phyloP scores from a whole-genome alignment of 1,140 invertebrate genomes.

The Megalopta genalis region DNA sequence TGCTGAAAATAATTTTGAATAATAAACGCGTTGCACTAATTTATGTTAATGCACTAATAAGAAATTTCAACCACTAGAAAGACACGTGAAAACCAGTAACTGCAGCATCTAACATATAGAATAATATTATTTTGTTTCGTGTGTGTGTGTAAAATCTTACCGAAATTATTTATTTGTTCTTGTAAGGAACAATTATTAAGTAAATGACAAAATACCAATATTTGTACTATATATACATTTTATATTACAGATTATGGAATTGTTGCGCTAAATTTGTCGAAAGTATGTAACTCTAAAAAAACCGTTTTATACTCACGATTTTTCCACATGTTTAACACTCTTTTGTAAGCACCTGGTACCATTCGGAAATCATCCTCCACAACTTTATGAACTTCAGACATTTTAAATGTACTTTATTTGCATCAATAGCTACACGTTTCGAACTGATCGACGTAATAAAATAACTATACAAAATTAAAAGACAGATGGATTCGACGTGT shows the following conservation, averaged over 20 bases:
- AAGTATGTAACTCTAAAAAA: not conserved
- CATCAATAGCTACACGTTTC: not conserved
- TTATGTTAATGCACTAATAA: too few relatives aligned
- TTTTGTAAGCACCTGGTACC: slow-evolving; percentile 57
- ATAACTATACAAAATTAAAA: not conserved
- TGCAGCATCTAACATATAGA: too few relatives aligned
- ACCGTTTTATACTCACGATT: slow-evolving; percentile 61
- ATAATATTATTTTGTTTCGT: not conserved
- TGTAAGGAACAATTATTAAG: too few relatives aligned
- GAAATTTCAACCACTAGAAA: too few relatives aligned
- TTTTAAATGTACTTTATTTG: slow-evolving; percentile 10
- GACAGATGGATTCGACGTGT: slow-evolving; percentile 16
- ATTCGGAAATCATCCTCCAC: slow-evolving; percentile 38
- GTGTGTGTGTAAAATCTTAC: too few relatives aligned
- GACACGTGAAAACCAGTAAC: too few relatives aligned
- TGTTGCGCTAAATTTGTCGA: not conserved
- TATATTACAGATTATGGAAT: not conserved
- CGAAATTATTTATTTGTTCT: too few relatives aligned
- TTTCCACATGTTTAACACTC: slow-evolving; percentile 63
- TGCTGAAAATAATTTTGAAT: too few relatives aligned
- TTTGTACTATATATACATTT: not conserved
- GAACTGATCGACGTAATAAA: not conserved
- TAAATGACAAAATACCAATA: too few relatives aligned
- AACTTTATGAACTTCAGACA: slow-evolving; percentile 44
- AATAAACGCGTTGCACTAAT: too few relatives aligned